Evolutionary conservation across 1,140 invertebrate genomes (phyloP).

Genomic region (Scaptodrosophila lebanonensis): DNA sequence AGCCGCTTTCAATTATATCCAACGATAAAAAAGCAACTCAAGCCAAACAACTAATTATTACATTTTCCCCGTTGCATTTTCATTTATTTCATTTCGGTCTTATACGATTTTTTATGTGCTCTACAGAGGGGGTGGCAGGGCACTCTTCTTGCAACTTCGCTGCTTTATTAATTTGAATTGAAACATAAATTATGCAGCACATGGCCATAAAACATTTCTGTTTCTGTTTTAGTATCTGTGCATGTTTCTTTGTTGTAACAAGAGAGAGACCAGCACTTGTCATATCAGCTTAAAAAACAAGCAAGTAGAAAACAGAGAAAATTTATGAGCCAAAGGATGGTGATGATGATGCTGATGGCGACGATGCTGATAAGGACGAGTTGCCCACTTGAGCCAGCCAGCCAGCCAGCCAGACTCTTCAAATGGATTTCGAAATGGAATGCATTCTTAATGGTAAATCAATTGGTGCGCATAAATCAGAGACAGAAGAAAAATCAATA

Average conservation of each 20-base stretch:
- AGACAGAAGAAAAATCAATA: conserved; percentile 28
- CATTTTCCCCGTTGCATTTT: conserved; percentile 59
- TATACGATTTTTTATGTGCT: conserved; percentile 66
- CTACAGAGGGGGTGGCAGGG: not conserved
- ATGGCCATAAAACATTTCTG: conserved; percentile 60
- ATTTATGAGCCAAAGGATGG: conserved; percentile 51
- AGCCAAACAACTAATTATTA: conserved; percentile 55
- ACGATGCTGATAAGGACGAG: conserved; percentile 19
- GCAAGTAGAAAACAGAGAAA: conserved; percentile 22
- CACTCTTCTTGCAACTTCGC: too few relatives aligned
- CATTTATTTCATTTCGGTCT: conserved; percentile 64
- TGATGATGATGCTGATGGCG: conserved; percentile 6
- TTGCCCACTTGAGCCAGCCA: conserved; percentile 43
- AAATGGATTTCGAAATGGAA: conserved; percentile 43
- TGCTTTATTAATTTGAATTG: conserved; percentile 47
- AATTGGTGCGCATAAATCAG: conserved; percentile 59
- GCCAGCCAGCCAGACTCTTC: too few relatives aligned
- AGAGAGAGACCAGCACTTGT: conserved; percentile 44
- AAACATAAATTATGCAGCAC: conserved; percentile 73
- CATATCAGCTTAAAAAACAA: too few relatives aligned
- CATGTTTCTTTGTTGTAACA: too few relatives aligned
- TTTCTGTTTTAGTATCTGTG: too few relatives aligned
- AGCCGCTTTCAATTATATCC: too few relatives aligned
- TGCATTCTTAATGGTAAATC: conserved; percentile 52
- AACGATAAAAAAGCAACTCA: conserved; percentile 6